Conservation (phyloP, 2,888 invertebrate species). For the Azorinus chamasolen region DNA sequence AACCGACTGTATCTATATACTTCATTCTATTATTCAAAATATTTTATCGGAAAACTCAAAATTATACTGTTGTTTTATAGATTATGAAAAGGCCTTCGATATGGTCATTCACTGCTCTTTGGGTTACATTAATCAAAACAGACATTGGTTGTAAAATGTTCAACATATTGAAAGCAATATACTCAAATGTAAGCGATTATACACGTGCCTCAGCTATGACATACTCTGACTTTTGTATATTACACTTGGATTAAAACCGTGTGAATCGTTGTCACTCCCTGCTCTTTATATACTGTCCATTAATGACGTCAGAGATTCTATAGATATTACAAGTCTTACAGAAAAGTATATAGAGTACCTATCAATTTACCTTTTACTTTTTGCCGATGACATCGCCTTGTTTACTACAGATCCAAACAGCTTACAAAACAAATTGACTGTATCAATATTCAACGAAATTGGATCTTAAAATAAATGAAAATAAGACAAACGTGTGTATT, state of each 20-base stretch:
- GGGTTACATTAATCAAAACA: conserved; percentile 23
- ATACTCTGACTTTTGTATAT: conserved; percentile 25
- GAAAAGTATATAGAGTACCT: conserved; percentile 23
- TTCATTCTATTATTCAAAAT: conserved; percentile 14
- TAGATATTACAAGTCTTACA: conserved; percentile 9
- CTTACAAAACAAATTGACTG: conserved; percentile 5
- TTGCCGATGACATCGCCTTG: conserved; percentile 30
- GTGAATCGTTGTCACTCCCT: conserved; percentile 29
- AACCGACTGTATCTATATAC: conserved; percentile 9
- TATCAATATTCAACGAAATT: too few relatives aligned
- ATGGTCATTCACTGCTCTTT: conserved; percentile 21
- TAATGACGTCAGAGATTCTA: conserved; percentile 28
- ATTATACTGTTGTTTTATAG: conserved; percentile 16
- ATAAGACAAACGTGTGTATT: too few relatives aligned
- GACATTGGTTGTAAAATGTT: too few relatives aligned
- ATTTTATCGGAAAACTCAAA: conserved; percentile 4
- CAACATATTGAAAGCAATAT: too few relatives aligned
- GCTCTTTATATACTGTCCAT: conserved; percentile 25
- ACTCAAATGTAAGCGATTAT: too few relatives aligned
- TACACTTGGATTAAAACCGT: conserved; percentile 25
- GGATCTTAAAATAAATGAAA: too few relatives aligned
- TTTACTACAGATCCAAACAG: conserved; percentile 18
- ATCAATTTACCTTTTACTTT: conserved; percentile 15
- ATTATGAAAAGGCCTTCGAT: conserved; percentile 31
- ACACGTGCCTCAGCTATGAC: too few relatives aligned